Conservation (phyloP, 2,797 vertebrate genomes). For the Sphaeramia orbicularis region DNA sequence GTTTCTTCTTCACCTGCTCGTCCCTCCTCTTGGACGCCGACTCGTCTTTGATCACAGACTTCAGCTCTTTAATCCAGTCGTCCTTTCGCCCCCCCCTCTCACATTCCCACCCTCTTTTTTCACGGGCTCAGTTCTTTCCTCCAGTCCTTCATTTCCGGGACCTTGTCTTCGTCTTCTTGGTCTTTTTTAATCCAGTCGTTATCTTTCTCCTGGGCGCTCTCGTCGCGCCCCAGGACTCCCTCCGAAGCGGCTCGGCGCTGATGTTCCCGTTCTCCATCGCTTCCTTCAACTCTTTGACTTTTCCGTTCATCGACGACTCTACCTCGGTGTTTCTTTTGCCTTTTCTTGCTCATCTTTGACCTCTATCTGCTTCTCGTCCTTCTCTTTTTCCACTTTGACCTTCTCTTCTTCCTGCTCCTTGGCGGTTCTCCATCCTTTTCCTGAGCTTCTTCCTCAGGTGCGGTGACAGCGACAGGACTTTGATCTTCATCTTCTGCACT, state of each 20-base stretch:
- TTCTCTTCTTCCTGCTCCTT: not conserved
- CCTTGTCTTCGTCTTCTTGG: conserved; percentile 11
- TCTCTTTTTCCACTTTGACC: not conserved
- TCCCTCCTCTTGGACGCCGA: conserved; percentile 49
- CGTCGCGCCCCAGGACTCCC: conserved; percentile 31
- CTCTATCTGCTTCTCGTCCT: not conserved
- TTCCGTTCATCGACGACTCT: conserved; percentile 38
- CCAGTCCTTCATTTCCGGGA: conserved; percentile 53
- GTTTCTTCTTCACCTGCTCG: conserved; percentile 66
- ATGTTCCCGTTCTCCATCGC: conserved; percentile 67
- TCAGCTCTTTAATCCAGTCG: conserved; percentile 77
- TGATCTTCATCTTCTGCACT: not conserved
- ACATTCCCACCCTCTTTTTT: conserved; percentile 44
- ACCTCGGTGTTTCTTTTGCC: conserved; percentile 18
- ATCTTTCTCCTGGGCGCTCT: conserved; percentile 61
- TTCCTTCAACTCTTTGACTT: conserved; percentile 57
- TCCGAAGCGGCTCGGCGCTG: not conserved
- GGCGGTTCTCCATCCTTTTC: conserved; percentile 1
- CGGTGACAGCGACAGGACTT: not conserved
- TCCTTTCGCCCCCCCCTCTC: conserved; percentile 43
- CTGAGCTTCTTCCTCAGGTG: conserved; percentile 1
- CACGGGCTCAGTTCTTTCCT: conserved; percentile 57
- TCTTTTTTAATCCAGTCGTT: conserved; percentile 69
- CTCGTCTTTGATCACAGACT: conserved; percentile 73
- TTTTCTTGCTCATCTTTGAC: conserved; percentile 28